These are phyloP conservation scores for Carapus acus DNA, from an alignment of 2,797 vertebrate species.

Conservation along the genomic window DNA sequence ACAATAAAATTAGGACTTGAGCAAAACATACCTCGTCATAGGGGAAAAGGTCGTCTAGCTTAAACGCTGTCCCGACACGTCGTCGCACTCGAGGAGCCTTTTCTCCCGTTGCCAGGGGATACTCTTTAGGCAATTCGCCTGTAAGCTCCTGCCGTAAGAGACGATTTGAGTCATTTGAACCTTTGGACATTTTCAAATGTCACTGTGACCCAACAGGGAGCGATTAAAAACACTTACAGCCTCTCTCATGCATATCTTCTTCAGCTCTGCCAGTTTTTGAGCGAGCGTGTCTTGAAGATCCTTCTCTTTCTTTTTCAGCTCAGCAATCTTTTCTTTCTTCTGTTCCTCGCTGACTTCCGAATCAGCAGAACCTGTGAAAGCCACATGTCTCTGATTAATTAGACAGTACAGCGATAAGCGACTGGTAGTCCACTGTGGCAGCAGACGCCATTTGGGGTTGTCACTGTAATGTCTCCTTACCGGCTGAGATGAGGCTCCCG, in stretches of 20 bases:
- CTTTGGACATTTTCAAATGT: background rate
- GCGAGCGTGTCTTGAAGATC: constrained; percentile 82
- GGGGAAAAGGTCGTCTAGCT: constrained; percentile 84
- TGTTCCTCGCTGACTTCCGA: constrained; percentile 88
- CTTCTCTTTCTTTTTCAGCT: constrained; percentile 90
- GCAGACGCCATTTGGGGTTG: constrained; percentile 13
- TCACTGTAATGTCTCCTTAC: constrained; percentile 58
- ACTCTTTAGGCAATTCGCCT: constrained; percentile 87
- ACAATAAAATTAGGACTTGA: constrained; percentile 9
- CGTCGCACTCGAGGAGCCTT: constrained; percentile 81
- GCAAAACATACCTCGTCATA: constrained; percentile 75
- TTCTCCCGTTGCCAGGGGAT: constrained; percentile 83
- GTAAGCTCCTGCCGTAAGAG: constrained; percentile 82
- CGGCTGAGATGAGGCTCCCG: constrained; percentile 91
- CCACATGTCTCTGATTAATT: constrained; percentile 19
- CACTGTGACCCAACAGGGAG: background rate
- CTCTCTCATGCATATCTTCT: constrained; percentile 89
- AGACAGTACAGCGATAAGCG: constrained; percentile 28
- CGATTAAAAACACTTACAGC: constrained; percentile 75
- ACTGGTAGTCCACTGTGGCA: constrained; percentile 9
- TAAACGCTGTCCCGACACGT: constrained; percentile 86
- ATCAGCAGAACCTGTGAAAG: constrained; percentile 82
- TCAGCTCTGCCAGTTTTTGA: constrained; percentile 87
- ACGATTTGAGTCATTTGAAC: constrained; percentile 22
- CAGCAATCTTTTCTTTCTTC: constrained; percentile 88